Conservation (phyloP, 2,888 invertebrate species). For the Drosophila trichaetosa region DNA sequence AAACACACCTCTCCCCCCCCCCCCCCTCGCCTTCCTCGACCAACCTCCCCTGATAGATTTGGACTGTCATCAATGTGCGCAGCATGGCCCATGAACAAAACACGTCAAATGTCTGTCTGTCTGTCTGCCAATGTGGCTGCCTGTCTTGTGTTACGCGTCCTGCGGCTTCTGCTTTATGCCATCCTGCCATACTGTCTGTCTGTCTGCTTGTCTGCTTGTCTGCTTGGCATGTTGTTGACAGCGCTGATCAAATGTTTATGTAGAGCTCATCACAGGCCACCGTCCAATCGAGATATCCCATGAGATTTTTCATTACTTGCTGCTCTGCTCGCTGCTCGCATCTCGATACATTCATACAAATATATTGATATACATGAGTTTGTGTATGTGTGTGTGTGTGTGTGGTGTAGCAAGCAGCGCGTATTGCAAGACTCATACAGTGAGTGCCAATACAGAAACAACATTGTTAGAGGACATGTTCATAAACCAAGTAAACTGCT, state of each 20-base stretch:
- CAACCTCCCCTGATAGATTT: slow-evolving; percentile 42
- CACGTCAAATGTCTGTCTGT: slow-evolving; percentile 61
- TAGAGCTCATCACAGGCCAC: slow-evolving; percentile 40
- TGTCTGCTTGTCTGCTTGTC: slow-evolving; percentile 7
- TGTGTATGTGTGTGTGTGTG: slow-evolving; percentile 25
- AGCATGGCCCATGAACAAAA: slow-evolving; percentile 71
- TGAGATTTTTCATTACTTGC: slow-evolving; percentile 64
- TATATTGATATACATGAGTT: neutral
- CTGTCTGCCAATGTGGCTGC: slow-evolving; percentile 5
- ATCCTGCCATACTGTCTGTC: neutral
- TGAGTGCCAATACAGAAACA: slow-evolving; percentile 57
- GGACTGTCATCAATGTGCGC: slow-evolving; percentile 72
- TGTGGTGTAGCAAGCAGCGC: slow-evolving; percentile 40
- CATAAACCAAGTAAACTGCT: slow-evolving; percentile 49
- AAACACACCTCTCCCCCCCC: slow-evolving; percentile 6
- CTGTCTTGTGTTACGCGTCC: slow-evolving; percentile 38
- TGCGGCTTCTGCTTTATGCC: slow-evolving; percentile 10
- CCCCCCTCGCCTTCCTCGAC: neutral
- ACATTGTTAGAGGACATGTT: slow-evolving; percentile 58
- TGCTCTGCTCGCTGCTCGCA: slow-evolving; percentile 17
- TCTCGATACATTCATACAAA: neutral
- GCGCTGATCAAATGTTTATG: slow-evolving; percentile 69
- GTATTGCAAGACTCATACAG: slow-evolving; percentile 9
- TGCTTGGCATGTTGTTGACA: slow-evolving; percentile 67
- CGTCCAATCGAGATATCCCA: slow-evolving; percentile 42